phyloP scores from a whole-genome alignment of 2,113 vertebrate species.

The Acinonyx jubatus region DNA sequence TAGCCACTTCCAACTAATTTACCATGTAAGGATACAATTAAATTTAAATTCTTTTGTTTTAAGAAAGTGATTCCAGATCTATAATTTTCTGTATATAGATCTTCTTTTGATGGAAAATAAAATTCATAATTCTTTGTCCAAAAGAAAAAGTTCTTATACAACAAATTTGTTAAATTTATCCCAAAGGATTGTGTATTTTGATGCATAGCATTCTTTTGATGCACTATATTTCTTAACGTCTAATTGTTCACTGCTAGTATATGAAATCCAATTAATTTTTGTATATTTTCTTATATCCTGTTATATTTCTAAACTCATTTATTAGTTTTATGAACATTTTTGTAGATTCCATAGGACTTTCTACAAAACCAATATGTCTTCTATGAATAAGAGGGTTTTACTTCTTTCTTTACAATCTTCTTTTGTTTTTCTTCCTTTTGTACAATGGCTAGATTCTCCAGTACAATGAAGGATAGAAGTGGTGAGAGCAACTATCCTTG shows the following conservation, averaged over 20 bases:
- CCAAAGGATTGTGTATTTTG: not conserved
- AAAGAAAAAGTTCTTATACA: not conserved
- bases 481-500: not conserved
- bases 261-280: not conserved
- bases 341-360: not conserved
- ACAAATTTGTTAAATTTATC: not conserved
- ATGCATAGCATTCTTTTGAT: not conserved
- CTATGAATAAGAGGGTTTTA: not conserved
- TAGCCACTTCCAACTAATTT: not conserved
- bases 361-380: not conserved
- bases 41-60: not conserved
- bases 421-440: not conserved
- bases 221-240: not conserved
- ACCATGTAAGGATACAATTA: not conserved
- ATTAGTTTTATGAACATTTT: not conserved
- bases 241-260: not conserved
- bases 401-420: not conserved
- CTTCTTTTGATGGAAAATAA: not conserved
- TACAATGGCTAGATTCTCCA: not conserved
- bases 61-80: not conserved
- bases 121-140: not conserved
- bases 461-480: not conserved
- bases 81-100: not conserved
- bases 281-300: not conserved
- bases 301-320: not conserved